Evolutionary conservation across 2,888 invertebrate species (phyloP), one percentile per base, ranked within the genome.

Genomic region (Furcula furcula): DNA sequence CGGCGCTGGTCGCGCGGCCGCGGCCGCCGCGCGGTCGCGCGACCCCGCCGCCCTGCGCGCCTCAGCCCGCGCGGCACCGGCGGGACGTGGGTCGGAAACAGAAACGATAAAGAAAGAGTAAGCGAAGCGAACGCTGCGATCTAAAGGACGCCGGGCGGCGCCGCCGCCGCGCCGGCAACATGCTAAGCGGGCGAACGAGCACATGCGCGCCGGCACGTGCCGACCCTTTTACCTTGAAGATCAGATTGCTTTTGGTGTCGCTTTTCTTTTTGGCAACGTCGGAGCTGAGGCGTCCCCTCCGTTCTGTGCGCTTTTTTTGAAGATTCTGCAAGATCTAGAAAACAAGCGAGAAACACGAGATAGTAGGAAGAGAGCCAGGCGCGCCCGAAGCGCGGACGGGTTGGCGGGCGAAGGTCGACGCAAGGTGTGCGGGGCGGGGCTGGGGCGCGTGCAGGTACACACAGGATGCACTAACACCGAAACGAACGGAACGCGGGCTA

Each of bases 241-340:
- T 97, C 93, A 97, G 95, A 95, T 95, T 96, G 95, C 96, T 97
- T 95, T 96, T 96, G 93, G 94, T 95, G 94, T 92, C 93, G 93
- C 94, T 94, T 94, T 95, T 96, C 95, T 95, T 94, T 92, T 94
- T 94, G 92, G 92, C 90, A 91, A 93, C 91, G 92, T 97, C 96
- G 92, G 95, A 95, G 94, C 95, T 94, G 94, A 96, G 95, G 92
- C 96, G 95, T 92, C 96, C 96, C 93, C 96, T 94, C 92, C 96
- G 94, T 94, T 96, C 96, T 92, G 96, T 96, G 94, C 96, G 95
- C 94, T 97, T 97, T 96, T 97, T 96, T 95, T 97, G 96, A 92
- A 97, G 96, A 94, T 96, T 97, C 96, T 97, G 97, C 95, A 96
- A 96, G 94, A 97, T 97, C 96, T 97, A 96, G 94, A 96, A 95